Evolutionary conservation across 2,888 invertebrate species (phyloP), one percentile per base, ranked within the genome.

Genomic region (Laspeyria flexula): DNA sequence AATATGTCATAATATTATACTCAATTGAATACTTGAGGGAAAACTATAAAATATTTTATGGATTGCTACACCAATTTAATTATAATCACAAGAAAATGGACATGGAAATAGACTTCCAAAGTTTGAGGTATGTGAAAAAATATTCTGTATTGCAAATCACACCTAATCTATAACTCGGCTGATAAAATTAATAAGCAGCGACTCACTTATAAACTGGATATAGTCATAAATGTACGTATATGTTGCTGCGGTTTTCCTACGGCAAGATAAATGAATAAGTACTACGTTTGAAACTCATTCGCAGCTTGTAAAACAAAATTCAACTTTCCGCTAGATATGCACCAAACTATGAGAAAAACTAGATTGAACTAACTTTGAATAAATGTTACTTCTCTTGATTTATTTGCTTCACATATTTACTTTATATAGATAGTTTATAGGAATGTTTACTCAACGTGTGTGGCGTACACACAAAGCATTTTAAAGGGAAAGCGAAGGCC

Each of bases 401-500:
- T 40, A 18, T 37, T 37, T 34, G 10, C 25, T 15, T 25, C 16
- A 25, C 11, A 21, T 21, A 23, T 37, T 37, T 37, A 21, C 37
- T 18, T 18, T n/a, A n/a, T n/a, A 10, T 34, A 34, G 34, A 11
- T 41, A 7, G 10, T 25, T n/a, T 11, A 27, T 18, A 16, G 7
- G 34, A 31, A 31, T 7, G 9, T 38, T 35, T 30, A n/a, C 31
- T 37, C 37, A 1, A 37, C 37, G 37, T 47, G 35, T 34, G 30
- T 10, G n/a, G 31, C 38, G 11, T 49, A 40, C 44, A 44, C 33
- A 43, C 27, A 49, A 33, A 42, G 25, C 12, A 40, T 53, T 54
- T 44, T 54, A 51, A 43, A 60, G 44, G 47, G 42, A 45, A 46
- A 51, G 40, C 48, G 41, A 38, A 35, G 70, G 50, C 72, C 73